These are phyloP conservation scores for Drosophila miranda DNA, from an alignment of 1,140 invertebrate species.

Conservation along the genomic window DNA sequence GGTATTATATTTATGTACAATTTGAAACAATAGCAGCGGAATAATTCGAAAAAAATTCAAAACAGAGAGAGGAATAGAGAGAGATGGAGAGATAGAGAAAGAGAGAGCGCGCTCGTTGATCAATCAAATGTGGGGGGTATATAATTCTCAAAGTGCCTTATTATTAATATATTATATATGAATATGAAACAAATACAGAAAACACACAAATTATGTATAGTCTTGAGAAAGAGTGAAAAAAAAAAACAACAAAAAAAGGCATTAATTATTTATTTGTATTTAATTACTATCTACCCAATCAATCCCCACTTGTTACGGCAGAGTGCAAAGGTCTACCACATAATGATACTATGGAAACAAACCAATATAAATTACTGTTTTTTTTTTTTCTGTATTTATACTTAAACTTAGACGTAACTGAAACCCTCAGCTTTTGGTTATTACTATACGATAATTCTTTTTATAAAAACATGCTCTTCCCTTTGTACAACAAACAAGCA, in stretches of 20 bases:
- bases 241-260: constrained; percentile 43
- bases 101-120: constrained; percentile 27
- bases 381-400: constrained; percentile 40
- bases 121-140: constrained; percentile 35
- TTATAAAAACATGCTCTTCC: constrained; percentile 52
- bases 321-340: constrained; percentile 36
- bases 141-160: constrained; percentile 78
- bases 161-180: constrained; percentile 63
- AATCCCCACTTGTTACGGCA: constrained; percentile 32
- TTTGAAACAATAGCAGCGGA: constrained; percentile 15
- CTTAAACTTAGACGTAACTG: constrained; percentile 22
- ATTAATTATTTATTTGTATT: constrained; percentile 70
- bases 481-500: too few relatives aligned
- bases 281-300: constrained; percentile 40
- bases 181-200: constrained; percentile 30
- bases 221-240: constrained; percentile 31
- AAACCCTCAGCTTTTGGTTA: constrained; percentile 46
- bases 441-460: constrained; percentile 30
- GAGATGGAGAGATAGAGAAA: constrained; percentile 1
- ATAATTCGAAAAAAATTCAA: constrained; percentile 8
- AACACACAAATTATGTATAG: constrained; percentile 40
- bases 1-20: constrained; percentile 11
- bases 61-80: background rate
- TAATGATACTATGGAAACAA: constrained; percentile 21
- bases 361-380: constrained; percentile 19